Conservation (phyloP, 2,888 invertebrate genomes). For the Synanthedon andrenaeformis region DNA sequence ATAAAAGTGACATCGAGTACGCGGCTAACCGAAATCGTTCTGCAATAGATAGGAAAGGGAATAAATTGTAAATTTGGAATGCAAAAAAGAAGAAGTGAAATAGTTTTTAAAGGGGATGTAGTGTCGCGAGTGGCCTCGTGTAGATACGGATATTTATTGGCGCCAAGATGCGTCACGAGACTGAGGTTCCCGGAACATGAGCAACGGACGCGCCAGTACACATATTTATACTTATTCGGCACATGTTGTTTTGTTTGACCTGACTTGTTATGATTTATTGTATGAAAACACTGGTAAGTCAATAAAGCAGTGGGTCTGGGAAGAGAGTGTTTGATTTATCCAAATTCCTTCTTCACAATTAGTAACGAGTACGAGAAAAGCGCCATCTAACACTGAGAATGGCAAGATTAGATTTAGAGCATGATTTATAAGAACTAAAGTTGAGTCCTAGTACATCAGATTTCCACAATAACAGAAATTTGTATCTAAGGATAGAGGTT, state of each 20-base stretch:
- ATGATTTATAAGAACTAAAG: too few relatives aligned
- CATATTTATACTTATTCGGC: conserved; percentile 61
- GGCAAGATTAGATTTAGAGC: too few relatives aligned
- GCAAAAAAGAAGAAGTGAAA: conserved; percentile 15
- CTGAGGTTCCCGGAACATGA: conserved; percentile 32
- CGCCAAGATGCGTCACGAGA: conserved; percentile 45
- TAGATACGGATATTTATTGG: conserved; percentile 68
- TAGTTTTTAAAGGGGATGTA: conserved; percentile 27
- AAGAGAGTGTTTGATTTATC: conserved; percentile 60
- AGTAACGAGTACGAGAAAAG: too few relatives aligned
- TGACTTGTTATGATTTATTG: conserved; percentile 70
- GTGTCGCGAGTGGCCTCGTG: conserved; percentile 55
- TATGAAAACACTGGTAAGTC: conserved; percentile 69
- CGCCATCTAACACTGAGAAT: too few relatives aligned
- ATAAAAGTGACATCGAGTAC: too few relatives aligned
- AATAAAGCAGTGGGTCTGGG: conserved; percentile 71
- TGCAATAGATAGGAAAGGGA: conserved; percentile 62
- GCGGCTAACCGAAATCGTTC: too few relatives aligned
- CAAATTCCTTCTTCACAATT: conserved; percentile 8
- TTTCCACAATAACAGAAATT: too few relatives aligned
- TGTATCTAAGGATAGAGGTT: too few relatives aligned
- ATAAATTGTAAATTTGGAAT: conserved; percentile 66
- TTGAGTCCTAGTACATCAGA: too few relatives aligned
- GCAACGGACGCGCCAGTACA: conserved; percentile 51
- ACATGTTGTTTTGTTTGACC: conserved; percentile 69